Evolutionary conservation across 2,797 vertebrate genomes (phyloP).

Genomic region (Etheostoma perlongum): DNA sequence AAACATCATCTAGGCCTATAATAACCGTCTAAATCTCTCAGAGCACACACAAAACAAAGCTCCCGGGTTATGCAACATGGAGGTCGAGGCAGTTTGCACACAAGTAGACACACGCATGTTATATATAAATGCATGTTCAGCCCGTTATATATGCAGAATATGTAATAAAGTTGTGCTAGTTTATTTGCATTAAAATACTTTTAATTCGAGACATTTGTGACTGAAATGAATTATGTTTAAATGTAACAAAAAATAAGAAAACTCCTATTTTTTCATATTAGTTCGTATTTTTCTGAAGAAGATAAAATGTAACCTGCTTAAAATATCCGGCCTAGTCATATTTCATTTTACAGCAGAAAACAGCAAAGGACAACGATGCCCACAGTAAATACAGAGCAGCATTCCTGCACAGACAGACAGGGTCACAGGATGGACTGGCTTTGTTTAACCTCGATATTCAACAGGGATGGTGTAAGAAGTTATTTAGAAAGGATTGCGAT

Average conservation of each 20-base stretch:
- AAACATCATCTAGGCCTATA: conserved; percentile 13
- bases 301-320: background rate
- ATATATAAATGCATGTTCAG: background rate
- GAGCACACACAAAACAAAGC: conserved; percentile 15
- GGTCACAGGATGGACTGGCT: background rate
- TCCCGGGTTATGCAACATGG: background rate
- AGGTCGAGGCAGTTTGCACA: background rate
- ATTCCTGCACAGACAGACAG: conserved; percentile 21
- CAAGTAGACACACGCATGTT: background rate
- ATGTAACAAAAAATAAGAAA: background rate
- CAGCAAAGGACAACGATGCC: background rate
- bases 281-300: background rate
- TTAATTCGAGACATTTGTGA: background rate
- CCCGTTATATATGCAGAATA: background rate
- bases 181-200: background rate
- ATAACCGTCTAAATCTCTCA: conserved; percentile 23
- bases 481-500: background rate
- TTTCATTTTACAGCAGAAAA: conserved; percentile 1
- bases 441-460: background rate
- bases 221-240: background rate
- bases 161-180: too few species aligned
- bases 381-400: background rate
- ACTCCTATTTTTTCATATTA: background rate
- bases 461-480: background rate
- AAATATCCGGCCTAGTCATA: background rate